These are phyloP conservation scores for Dendrocincla tyrannina DNA, from an alignment of 2,797 vertebrate species.

Conservation along the genomic window DNA sequence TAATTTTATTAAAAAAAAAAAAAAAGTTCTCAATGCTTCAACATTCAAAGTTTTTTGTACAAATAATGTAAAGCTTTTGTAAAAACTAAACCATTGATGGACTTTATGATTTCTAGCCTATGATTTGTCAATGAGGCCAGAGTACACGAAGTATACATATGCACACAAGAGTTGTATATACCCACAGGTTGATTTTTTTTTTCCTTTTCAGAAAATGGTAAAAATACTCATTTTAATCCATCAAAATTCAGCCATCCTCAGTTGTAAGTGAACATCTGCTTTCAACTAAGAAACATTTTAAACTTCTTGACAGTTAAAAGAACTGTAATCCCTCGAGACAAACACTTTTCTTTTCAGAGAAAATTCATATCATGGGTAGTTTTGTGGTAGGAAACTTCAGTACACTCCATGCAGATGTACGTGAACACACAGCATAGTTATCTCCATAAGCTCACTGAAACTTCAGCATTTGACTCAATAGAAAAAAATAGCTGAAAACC, in stretches of 20 bases:
- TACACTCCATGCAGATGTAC: not conserved
- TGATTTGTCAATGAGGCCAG: not conserved
- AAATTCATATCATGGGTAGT: conserved; percentile 27
- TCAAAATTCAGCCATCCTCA: conserved; percentile 39
- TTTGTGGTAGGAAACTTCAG: conserved; percentile 31
- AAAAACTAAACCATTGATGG: not conserved
- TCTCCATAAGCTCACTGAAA: not conserved
- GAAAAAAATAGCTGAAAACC: not conserved
- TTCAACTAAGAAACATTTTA: conserved; percentile 59
- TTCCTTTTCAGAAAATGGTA: not conserved
- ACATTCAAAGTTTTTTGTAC: not conserved
- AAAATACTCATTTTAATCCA: conserved; percentile 29
- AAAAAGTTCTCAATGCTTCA: not conserved
- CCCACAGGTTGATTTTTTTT: not conserved
- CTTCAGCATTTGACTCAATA: not conserved
- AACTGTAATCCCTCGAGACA: conserved; percentile 49
- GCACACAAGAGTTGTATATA: not conserved
- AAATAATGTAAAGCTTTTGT: not conserved
- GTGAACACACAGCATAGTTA: conserved; percentile 10
- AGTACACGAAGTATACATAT: not conserved
- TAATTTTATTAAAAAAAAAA: not conserved
- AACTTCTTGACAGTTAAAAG: conserved; percentile 71
- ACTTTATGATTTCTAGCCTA: not conserved
- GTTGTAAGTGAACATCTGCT: conserved; percentile 58
- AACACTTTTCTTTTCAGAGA: conserved; percentile 66